These are phyloP conservation scores for Standfussiana lucernea DNA, from an alignment of 2,888 invertebrate genomes.

Conservation along the genomic window DNA sequence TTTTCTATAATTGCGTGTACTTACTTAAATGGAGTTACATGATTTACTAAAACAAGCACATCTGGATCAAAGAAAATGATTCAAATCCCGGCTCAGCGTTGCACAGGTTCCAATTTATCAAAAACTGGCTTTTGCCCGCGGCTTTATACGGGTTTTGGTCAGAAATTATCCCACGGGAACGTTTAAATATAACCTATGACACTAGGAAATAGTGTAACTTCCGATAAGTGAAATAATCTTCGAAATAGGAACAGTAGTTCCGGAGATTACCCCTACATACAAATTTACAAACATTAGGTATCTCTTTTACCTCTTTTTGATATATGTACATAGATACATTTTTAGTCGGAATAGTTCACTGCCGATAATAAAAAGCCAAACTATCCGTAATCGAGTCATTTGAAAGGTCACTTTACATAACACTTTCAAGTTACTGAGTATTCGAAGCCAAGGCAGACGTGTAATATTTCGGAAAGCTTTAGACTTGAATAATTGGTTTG, in stretches of 20 bases:
- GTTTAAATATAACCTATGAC: neutral
- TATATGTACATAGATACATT: neutral
- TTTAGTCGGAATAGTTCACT: neutral
- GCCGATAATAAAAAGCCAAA: neutral
- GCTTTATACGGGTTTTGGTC: neutral
- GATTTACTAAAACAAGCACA: neutral
- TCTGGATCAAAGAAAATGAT: neutral
- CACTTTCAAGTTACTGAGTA: conserved; percentile 17
- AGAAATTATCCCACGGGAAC: neutral
- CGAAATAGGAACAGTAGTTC: neutral
- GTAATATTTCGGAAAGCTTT: conserved; percentile 41
- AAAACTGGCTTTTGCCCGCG: neutral
- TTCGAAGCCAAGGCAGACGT: conserved; percentile 14
- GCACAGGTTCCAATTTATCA: neutral
- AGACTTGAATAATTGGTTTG: conserved; percentile 44
- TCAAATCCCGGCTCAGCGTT: neutral
- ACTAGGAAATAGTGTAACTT: neutral
- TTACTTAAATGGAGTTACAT: neutral
- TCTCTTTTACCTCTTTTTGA: neutral
- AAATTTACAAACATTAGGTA: neutral
- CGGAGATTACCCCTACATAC: neutral
- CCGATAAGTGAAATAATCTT: neutral
- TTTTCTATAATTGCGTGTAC: neutral
- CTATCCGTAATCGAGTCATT: neutral
- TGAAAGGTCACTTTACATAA: conserved; percentile 3